Conservation (phyloP, 2,888 invertebrate species). For the Drosophila siamana region DNA sequence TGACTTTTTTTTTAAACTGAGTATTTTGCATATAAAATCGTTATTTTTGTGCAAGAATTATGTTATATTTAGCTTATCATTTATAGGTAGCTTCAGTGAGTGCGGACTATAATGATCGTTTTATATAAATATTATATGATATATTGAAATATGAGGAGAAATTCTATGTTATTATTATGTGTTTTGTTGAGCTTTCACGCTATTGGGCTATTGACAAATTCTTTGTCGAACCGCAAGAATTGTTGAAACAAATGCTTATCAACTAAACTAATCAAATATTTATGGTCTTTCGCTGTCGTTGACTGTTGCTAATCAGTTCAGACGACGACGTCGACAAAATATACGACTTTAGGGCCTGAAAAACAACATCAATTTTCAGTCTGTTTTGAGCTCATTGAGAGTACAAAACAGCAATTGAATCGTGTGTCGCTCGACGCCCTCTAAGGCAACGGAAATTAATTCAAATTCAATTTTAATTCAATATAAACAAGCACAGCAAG, state of each 20-base stretch:
- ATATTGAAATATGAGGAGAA: too few relatives aligned
- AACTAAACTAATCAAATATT: conserved; percentile 49
- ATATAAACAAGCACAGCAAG: neutral
- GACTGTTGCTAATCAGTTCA: conserved; percentile 54
- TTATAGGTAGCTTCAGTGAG: neutral
- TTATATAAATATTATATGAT: neutral
- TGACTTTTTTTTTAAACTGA: neutral
- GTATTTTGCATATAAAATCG: neutral
- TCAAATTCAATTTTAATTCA: conserved; percentile 9
- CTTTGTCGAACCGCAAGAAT: neutral
- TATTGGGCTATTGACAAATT: neutral
- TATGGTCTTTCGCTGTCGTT: conserved; percentile 30
- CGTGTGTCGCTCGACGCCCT: conserved; percentile 10
- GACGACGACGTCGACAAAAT: conserved; percentile 8
- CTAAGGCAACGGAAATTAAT: neutral
- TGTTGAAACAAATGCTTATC: conserved; percentile 43
- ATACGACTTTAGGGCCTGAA: conserved; percentile 23
- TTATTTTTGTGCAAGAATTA: conserved; percentile 5
- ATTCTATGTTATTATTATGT: too few relatives aligned
- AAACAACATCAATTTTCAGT: conserved; percentile 49
- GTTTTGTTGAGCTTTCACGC: neutral
- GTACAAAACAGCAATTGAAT: conserved; percentile 15
- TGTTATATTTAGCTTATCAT: conserved; percentile 42
- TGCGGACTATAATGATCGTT: neutral
- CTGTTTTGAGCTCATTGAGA: conserved; percentile 51